Evolutionary conservation across 2,888 invertebrate genomes (phyloP).

Genomic region (Agrochola macilenta): DNA sequence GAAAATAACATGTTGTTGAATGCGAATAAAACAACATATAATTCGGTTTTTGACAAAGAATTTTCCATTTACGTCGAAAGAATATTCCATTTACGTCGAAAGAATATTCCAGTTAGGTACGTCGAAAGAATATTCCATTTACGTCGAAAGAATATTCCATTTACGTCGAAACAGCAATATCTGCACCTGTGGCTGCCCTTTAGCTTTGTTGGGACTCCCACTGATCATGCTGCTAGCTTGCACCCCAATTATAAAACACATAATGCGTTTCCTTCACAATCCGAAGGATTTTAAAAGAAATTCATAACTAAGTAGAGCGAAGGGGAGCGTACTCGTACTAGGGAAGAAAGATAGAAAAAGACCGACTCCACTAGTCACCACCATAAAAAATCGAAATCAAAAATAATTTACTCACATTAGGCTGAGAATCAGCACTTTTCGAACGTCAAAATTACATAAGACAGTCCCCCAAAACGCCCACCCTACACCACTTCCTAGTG

Average conservation of each 20-base stretch:
- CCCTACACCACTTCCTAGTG: too few relatives aligned
- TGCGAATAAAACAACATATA: neutral
- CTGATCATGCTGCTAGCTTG: neutral
- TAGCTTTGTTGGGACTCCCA: neutral
- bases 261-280: neutral
- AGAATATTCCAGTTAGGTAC: too few relatives aligned
- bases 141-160: neutral
- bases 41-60: neutral
- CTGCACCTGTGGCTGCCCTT: neutral
- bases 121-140: too few relatives aligned
- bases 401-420: too few relatives aligned
- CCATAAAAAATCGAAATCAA: too few relatives aligned
- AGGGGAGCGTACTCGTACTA: neutral
- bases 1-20: neutral
- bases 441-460: too few relatives aligned
- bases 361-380: neutral
- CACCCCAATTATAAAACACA: neutral
- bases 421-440: too few relatives aligned
- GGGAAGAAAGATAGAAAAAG: neutral
- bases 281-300: too few relatives aligned
- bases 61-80: too few relatives aligned
- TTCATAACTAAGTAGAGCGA: neutral
- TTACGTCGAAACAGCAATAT: neutral
- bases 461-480: too few relatives aligned
- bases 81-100: too few relatives aligned